Evolutionary conservation across 2,797 vertebrate genomes (phyloP).

Genomic region (Parauchenoglanis punctatus): DNA sequence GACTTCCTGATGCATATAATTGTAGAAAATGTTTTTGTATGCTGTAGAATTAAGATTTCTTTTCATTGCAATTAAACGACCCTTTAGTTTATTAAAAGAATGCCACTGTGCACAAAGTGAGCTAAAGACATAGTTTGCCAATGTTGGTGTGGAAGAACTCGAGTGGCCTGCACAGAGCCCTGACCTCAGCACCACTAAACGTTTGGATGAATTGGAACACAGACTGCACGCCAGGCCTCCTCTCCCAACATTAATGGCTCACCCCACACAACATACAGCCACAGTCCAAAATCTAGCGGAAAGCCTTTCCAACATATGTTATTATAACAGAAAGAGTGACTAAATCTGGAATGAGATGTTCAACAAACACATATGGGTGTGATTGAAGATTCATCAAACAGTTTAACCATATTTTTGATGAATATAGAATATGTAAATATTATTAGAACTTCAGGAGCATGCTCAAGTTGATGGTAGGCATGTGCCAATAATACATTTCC

Average conservation of each 20-base stretch:
- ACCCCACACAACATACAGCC: not conserved
- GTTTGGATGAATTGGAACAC: not conserved
- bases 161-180: not conserved
- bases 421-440: not conserved
- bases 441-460: not conserved
- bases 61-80: not conserved
- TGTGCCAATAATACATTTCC: not conserved
- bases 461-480: not conserved
- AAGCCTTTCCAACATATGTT: not conserved
- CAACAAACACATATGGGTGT: not conserved
- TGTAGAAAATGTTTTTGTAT: not conserved
- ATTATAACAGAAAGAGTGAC: not conserved
- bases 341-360: not conserved
- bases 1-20: not conserved
- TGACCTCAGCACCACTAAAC: not conserved
- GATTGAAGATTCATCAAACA: not conserved
- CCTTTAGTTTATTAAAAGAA: not conserved
- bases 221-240: not conserved
- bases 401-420: no score
- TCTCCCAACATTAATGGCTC: not conserved
- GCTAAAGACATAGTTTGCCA: not conserved
- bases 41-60: not conserved
- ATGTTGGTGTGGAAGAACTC: not conserved
- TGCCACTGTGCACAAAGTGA: not conserved
- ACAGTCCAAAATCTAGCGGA: not conserved